Evolutionary conservation across 2,797 vertebrate genomes (phyloP).

Genomic region (Ibycter americanus): DNA sequence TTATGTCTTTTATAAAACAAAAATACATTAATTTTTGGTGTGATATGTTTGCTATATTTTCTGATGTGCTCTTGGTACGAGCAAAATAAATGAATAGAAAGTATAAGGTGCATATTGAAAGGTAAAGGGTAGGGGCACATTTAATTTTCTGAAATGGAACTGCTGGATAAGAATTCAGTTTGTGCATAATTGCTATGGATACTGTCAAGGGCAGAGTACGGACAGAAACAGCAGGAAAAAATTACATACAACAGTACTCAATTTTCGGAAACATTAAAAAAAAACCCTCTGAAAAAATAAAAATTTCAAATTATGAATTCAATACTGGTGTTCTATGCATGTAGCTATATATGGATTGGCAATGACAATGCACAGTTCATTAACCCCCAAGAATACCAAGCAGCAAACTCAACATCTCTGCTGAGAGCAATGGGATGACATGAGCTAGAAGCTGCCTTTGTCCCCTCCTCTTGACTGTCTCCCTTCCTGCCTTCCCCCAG

Average conservation of each 20-base stretch:
- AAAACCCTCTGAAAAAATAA: background rate
- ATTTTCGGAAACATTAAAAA: background rate
- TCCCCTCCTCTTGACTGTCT: background rate
- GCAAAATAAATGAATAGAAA: background rate
- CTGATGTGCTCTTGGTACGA: background rate
- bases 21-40: background rate
- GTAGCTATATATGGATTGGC: too few relatives aligned
- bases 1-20: background rate
- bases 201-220: background rate
- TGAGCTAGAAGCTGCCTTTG: background rate
- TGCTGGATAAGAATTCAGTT: background rate
- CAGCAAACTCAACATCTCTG: background rate
- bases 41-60: background rate
- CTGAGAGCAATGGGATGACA: background rate
- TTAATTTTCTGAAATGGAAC: background rate
- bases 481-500: background rate
- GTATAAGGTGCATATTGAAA: background rate
- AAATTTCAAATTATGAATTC: background rate
- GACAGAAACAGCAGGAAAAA: background rate
- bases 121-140: background rate
- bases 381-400: background rate
- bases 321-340: rapidly evolving
- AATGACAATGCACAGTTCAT: background rate
- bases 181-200: background rate
- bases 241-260: rapidly evolving